Percentiles rank a stretch among this genome's conserved stretches.
These are phyloP conservation scores for Ips nitidus DNA, from an alignment of 1,140 invertebrate species.

Conservation along the genomic window DNA sequence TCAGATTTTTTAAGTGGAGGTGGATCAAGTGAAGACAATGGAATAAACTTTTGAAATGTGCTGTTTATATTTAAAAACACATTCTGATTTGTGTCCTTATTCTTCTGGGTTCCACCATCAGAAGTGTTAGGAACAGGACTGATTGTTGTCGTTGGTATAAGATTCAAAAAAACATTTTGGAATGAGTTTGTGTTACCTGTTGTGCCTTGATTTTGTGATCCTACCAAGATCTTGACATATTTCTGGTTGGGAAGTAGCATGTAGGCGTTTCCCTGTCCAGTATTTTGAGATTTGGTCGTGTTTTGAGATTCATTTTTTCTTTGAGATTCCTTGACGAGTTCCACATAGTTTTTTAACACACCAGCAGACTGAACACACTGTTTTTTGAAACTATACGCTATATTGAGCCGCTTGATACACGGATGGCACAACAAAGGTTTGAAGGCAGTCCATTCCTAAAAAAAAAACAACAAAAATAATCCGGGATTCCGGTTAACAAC, in stretches of 20 bases:
- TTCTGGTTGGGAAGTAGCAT: conserved; percentile 46
- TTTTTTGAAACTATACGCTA: conserved; percentile 46
- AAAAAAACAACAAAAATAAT: conserved; percentile 33
- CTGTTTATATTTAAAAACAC: conserved; percentile 47
- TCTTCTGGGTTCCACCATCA: conserved; percentile 24
- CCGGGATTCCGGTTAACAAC: conserved; percentile 26
- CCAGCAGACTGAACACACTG: conserved; percentile 46
- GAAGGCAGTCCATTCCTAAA: conserved; percentile 48
- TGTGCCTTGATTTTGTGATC: conserved; percentile 40
- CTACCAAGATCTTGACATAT: conserved; percentile 45
- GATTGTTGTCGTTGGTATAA: conserved; percentile 42
- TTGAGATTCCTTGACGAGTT: conserved; percentile 43
- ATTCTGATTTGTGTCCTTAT: conserved; percentile 47
- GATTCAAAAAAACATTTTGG: conserved; percentile 48
- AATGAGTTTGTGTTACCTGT: conserved; percentile 38
- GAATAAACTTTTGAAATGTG: conserved; percentile 46
- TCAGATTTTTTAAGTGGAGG: conserved; percentile 27
- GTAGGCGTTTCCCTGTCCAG: conserved; percentile 32
- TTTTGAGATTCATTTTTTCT: conserved; percentile 45
- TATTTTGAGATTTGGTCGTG: conserved; percentile 20
- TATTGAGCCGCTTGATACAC: conserved; percentile 45
- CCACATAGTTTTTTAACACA: conserved; percentile 45
- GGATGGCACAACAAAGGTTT: conserved; percentile 48
- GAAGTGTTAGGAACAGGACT: conserved; percentile 11
- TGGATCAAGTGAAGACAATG: conserved; percentile 28